Evolutionary conservation across 1,140 invertebrate genomes (phyloP).

Genomic region (Bombus huntii): DNA sequence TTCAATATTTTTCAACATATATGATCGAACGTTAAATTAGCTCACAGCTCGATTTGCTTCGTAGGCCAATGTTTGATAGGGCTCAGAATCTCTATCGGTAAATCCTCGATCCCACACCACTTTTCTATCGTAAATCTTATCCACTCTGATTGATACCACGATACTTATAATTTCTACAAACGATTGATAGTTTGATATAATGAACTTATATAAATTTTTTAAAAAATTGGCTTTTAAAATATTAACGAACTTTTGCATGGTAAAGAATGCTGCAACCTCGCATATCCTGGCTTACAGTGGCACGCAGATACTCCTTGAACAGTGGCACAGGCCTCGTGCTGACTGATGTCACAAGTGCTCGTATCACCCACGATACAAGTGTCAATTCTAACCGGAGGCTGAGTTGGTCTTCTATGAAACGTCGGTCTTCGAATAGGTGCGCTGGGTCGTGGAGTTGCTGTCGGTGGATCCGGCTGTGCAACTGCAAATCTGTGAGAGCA

Average conservation of each 20-base stretch:
- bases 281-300: conserved; percentile 93
- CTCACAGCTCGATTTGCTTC: conserved; percentile 93
- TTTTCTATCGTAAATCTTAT: conserved; percentile 91
- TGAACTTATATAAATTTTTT: too few relatives aligned
- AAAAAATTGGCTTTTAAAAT: too few relatives aligned
- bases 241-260: conserved; percentile 88
- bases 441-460: conserved; percentile 64
- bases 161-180: conserved; percentile 87
- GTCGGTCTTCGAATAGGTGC: conserved; percentile 78
- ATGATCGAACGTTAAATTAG: conserved; percentile 53
- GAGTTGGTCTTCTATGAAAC: conserved; percentile 84
- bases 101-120: conserved; percentile 90
- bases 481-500: conserved; percentile 71
- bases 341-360: conserved; percentile 93
- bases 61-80: conserved; percentile 91
- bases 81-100: conserved; percentile 89
- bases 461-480: conserved; percentile 71
- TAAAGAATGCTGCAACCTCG: conserved; percentile 89
- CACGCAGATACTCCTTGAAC: conserved; percentile 96
- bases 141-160: conserved; percentile 90
- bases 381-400: conserved; percentile 91
- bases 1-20: neutral
- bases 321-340: conserved; percentile 94
- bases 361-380: conserved; percentile 97
- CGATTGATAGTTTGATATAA: neutral